Percentiles rank a stretch among this genome's conserved stretches.
These are phyloP conservation scores for Luscinia megarhynchos DNA, from an alignment of 2,797 vertebrate genomes.

Conservation along the genomic window DNA sequence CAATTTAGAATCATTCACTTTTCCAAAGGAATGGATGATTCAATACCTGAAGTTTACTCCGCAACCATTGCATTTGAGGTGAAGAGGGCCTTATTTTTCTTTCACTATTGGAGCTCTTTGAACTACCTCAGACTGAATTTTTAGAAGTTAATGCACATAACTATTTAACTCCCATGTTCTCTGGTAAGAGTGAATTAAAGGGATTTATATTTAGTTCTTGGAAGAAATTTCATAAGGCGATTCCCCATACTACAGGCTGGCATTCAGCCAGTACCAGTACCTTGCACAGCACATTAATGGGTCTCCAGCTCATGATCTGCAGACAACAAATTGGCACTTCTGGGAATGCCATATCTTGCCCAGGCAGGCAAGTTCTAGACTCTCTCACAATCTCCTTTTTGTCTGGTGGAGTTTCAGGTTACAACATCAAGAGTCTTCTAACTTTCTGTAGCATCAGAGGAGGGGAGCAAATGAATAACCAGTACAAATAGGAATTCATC, in stretches of 20 bases:
- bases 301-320: not conserved
- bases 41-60: not conserved
- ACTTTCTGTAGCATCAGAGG: not conserved
- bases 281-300: not conserved
- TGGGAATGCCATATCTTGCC: not conserved
- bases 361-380: not conserved
- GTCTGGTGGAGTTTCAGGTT: not conserved
- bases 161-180: not conserved
- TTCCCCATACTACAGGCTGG: not conserved
- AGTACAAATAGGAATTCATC: not conserved
- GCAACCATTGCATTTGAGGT: not conserved
- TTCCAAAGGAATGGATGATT: not conserved
- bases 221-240: not conserved
- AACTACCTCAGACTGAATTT: not conserved
- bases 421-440: not conserved
- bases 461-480: not conserved
- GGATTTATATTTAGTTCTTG: not conserved
- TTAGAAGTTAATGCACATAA: not conserved
- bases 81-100: not conserved
- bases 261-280: not conserved
- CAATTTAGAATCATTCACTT: not conserved
- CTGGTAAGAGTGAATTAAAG: not conserved
- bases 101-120: not conserved
- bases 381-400: not conserved
- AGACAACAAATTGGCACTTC: not conserved